Evolutionary conservation across 2,888 invertebrate genomes (phyloP), one percentile per base, ranked within the genome.

Genomic region (Rhodophaea formosa): DNA sequence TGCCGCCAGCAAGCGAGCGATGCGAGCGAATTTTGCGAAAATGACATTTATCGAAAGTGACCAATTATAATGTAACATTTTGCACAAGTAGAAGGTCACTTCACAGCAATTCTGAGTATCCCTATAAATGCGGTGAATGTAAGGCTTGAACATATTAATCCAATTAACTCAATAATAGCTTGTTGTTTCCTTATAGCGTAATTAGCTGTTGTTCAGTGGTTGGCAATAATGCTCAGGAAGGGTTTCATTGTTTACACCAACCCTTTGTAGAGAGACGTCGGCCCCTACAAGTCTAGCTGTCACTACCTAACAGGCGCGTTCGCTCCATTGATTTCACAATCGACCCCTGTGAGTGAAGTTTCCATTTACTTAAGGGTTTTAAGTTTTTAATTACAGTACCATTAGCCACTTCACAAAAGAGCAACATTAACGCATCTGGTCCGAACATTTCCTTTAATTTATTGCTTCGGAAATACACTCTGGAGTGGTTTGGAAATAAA

Each of bases 291-390:
- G 69, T 67, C 72, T 76, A 70, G 74, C 72, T 76, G 80, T 75
- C 71, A 73, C 67, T 65, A 64, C 67, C 71, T 75, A 70, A 73
- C 67, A 64, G 65, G 67, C 71, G 68, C 68, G 70, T 77, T 70
- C 79, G 74, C 79, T 76, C 75, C 75, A 77, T 74, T 80, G 82
- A 70, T 72, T 80, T 67, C 71, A 75, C 80, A 83, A 82, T 79
- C 72, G 71, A 61, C 69, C 65, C 64, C 63, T 63, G 60, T 70
- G 67, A 72, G 77, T 71, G 68, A 61, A 65, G 67, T 70, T 74
- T 69, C 69, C 68, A 67, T 67, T 71, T 70, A 65, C 66, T 65
- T 67, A 62, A 70, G 69, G 65, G 67, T 67, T 71, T 74, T 72
- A 69, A 17, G 56, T 49, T 49, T 56, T 56, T 56, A 56, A 56